Percentiles rank a stretch among this genome's conserved stretches.
phyloP scores from a whole-genome alignment of 2,888 invertebrate species.

The Lycocerus yunnanus region DNA sequence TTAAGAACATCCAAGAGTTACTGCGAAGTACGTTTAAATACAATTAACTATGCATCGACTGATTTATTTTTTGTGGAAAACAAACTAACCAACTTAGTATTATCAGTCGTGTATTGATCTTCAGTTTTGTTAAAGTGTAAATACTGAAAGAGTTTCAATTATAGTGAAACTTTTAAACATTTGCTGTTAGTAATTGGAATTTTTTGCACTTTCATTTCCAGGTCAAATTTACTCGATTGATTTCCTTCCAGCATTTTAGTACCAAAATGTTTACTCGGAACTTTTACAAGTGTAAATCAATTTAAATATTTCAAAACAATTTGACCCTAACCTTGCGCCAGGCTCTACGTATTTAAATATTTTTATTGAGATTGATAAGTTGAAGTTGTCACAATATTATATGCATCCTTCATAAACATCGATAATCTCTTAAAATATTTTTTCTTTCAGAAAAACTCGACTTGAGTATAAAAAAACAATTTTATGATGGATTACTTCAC shows the following conservation, averaged over 20 bases:
- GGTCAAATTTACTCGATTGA: background rate
- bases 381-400: background rate
- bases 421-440: background rate
- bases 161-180: background rate
- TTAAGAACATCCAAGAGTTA: background rate
- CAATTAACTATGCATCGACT: background rate
- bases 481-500: background rate
- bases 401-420: background rate
- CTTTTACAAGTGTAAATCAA: background rate
- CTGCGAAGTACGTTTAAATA: background rate
- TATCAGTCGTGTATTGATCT: background rate
- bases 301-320: background rate
- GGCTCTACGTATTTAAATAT: background rate
- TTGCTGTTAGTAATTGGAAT: background rate
- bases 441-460: background rate
- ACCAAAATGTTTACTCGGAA: background rate
- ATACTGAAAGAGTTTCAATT: background rate
- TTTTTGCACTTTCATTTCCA: background rate
- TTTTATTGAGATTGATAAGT: conserved; percentile 1
- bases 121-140: background rate
- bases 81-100: background rate
- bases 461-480: background rate
- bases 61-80: background rate
- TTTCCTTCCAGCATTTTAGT: background rate
- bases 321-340: background rate